Conservation (phyloP, 2,113 vertebrate genomes). For the Callorhinus ursinus region DNA sequence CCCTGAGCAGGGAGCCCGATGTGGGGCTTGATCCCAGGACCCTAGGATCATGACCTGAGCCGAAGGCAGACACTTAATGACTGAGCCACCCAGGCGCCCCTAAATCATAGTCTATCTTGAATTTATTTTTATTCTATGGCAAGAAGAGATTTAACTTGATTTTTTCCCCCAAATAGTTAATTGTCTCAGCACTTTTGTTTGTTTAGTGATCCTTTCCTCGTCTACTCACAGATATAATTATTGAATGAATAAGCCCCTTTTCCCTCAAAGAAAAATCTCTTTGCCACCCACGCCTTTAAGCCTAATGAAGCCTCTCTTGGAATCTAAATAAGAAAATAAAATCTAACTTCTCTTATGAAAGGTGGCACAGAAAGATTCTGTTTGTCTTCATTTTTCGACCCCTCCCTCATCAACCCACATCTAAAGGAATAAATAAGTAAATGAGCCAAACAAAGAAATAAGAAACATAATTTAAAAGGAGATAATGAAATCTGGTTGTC, state of each 20-base stretch:
- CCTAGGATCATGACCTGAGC: too few relatives aligned
- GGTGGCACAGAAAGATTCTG: neutral
- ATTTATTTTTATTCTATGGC: conserved; percentile 42
- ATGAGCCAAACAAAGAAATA: conserved; percentile 47
- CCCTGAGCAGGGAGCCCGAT: too few relatives aligned
- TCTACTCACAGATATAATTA: conserved; percentile 54
- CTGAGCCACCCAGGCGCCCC: too few relatives aligned
- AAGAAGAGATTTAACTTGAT: neutral
- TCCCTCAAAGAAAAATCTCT: conserved; percentile 54
- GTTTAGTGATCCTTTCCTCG: conserved; percentile 26
- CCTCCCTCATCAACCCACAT: conserved; percentile 1
- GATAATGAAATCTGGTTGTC: conserved; percentile 51
- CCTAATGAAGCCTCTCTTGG: neutral
- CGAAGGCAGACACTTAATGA: too few relatives aligned
- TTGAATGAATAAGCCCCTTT: conserved; percentile 58
- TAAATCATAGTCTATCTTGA: neutral
- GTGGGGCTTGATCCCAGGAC: too few relatives aligned
- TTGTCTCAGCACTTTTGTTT: conserved; percentile 33
- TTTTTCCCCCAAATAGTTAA: conserved; percentile 42
- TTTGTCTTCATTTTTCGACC: neutral
- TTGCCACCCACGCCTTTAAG: conserved; percentile 44
- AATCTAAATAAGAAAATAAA: conserved; percentile 64
- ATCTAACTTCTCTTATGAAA: conserved; percentile 15
- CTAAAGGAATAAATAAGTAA: conserved; percentile 56
- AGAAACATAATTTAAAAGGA: conserved; percentile 33